Conservation (phyloP, 2,888 invertebrate species). For the Syrista parreyssii region DNA sequence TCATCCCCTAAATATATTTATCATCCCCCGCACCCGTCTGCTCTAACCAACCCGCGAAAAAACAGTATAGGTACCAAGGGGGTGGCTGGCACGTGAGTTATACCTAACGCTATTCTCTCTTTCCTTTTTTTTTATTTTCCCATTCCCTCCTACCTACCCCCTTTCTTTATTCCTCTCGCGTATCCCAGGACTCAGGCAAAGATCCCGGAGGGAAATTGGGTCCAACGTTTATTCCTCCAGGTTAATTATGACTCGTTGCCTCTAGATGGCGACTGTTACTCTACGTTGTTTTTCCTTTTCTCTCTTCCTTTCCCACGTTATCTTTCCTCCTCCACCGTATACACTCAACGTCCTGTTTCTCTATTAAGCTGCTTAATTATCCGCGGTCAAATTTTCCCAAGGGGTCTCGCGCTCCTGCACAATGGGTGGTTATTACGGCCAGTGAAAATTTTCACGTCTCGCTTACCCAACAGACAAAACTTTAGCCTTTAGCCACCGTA, state of each 20-base stretch:
- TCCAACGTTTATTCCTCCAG: neutral
- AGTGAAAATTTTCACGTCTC: neutral
- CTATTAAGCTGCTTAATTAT: neutral
- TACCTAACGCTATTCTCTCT: neutral
- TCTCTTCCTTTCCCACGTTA: neutral
- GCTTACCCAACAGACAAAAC: neutral
- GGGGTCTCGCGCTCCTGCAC: neutral
- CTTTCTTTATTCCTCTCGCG: neutral
- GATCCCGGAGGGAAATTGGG: neutral
- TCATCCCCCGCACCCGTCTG: neutral
- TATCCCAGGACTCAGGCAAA: neutral
- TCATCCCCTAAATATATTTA: neutral
- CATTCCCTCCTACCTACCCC: neutral
- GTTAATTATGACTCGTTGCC: neutral
- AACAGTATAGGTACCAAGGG: neutral
- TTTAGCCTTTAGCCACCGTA: neutral
- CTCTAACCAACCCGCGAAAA: neutral
- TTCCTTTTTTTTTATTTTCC: neutral
- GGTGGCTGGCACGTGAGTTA: neutral
- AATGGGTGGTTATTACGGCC: neutral
- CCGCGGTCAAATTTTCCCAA: neutral
- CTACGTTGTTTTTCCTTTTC: neutral
- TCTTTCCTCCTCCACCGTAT: neutral
- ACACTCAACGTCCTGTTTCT: neutral
- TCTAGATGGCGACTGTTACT: neutral